Percentiles rank a stretch among this genome's conserved stretches.
phyloP scores from a whole-genome alignment of 2,113 vertebrate species.

The Notarius lentiginosus region DNA sequence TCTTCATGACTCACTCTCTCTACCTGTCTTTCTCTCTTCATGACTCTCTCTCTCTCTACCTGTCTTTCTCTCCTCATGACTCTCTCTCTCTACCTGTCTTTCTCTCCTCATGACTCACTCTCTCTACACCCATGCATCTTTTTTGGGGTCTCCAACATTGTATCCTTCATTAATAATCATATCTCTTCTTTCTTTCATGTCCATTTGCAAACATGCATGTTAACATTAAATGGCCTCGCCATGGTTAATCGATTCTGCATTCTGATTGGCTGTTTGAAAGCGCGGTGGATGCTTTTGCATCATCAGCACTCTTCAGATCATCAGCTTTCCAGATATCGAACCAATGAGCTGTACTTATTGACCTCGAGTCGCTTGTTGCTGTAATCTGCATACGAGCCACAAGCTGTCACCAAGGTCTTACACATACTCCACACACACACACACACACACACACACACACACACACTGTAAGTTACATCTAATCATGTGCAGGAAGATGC shows the following conservation, averaged over 20 bases:
- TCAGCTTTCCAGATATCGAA: slow-evolving; percentile 56
- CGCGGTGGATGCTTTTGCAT: slow-evolving; percentile 4
- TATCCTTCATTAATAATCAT: not conserved
- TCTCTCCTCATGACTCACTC: not conserved
- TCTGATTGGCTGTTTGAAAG: slow-evolving; percentile 29
- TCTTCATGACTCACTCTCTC: no score
- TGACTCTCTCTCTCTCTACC: not conserved
- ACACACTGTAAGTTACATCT: slow-evolving; percentile 19
- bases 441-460: slow-evolving; percentile 27
- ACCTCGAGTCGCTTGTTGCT: slow-evolving; percentile 23
- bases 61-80: no score
- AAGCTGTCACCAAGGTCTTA: not conserved
- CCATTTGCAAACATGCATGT: not conserved
- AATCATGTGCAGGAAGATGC: slow-evolving; percentile 33
- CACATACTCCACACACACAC: slow-evolving; percentile 7
- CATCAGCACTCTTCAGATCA: slow-evolving; percentile 56
- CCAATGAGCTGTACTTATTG: slow-evolving; percentile 43
- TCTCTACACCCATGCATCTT: not conserved
- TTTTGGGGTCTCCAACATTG: not conserved
- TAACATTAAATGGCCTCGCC: not conserved
- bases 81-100: not conserved
- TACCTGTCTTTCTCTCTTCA: no score
- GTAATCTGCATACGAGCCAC: slow-evolving; percentile 33
- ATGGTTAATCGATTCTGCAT: slow-evolving; percentile 17
- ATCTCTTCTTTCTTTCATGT: not conserved